These are phyloP conservation scores for Clivina fossor DNA, from an alignment of 2,888 invertebrate species.

Conservation along the genomic window DNA sequence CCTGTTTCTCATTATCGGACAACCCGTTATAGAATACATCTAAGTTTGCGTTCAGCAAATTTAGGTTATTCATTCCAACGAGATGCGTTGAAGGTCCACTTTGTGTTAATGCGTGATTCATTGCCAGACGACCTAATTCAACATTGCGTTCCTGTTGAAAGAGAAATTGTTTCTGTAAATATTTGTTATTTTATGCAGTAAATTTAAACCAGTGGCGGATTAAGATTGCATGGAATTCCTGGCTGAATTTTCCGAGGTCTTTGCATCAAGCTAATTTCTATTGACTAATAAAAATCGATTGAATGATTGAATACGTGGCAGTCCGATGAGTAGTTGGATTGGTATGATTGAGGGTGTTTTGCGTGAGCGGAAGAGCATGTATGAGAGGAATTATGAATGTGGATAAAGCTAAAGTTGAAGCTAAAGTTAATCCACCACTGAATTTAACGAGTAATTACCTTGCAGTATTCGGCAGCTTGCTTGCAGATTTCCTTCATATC, in stretches of 20 bases:
- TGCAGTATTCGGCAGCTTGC: slow-evolving; percentile 66
- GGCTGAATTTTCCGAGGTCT: too few relatives aligned
- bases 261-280: too few relatives aligned
- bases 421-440: slow-evolving; percentile 1
- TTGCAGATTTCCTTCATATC: slow-evolving; percentile 63
- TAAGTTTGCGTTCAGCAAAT: slow-evolving; percentile 66
- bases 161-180: slow-evolving; percentile 37
- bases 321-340: too few relatives aligned
- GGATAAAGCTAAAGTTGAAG: neutral
- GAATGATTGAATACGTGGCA: too few relatives aligned
- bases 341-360: too few relatives aligned
- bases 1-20: slow-evolving; percentile 63
- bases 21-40: slow-evolving; percentile 66
- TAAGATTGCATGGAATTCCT: too few relatives aligned
- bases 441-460: slow-evolving; percentile 53
- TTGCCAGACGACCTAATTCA: slow-evolving; percentile 72
- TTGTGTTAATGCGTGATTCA: slow-evolving; percentile 65
- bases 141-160: slow-evolving; percentile 61
- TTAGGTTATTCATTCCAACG: slow-evolving; percentile 72
- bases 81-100: slow-evolving; percentile 69
- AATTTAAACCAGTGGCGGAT: too few relatives aligned
- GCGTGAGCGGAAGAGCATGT: too few relatives aligned
- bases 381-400: too few relatives aligned
- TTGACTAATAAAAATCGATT: too few relatives aligned
- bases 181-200: slow-evolving; percentile 1